These are phyloP conservation scores for Selene dorsalis DNA, from an alignment of 2,797 vertebrate species.

Conservation along the genomic window DNA sequence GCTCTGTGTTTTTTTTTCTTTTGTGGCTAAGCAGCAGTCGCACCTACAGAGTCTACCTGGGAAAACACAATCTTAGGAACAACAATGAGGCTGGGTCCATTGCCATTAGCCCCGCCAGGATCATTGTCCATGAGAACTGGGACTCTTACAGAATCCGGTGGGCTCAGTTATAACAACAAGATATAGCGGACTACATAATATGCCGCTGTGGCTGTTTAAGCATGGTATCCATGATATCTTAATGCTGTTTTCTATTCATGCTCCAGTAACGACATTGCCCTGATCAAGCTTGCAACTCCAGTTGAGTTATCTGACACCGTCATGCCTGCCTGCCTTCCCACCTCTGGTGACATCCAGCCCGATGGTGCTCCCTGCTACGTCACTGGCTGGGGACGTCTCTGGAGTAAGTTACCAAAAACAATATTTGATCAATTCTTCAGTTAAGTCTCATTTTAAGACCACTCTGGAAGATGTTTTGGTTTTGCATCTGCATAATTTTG, in stretches of 20 bases:
- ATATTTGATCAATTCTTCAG: neutral
- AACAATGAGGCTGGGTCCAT: slow-evolving; percentile 78
- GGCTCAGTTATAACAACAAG: neutral
- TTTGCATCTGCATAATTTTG: neutral
- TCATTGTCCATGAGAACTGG: slow-evolving; percentile 86
- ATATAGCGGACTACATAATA: neutral
- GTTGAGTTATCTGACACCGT: slow-evolving; percentile 79
- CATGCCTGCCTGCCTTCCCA: slow-evolving; percentile 86
- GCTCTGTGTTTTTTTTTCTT: neutral
- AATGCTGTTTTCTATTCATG: slow-evolving; percentile 22
- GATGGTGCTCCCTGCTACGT: slow-evolving; percentile 85
- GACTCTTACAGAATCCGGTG: slow-evolving; percentile 84
- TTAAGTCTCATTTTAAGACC: neutral
- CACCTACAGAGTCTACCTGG: slow-evolving; percentile 87
- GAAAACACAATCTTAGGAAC: slow-evolving; percentile 84
- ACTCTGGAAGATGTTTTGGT: neutral
- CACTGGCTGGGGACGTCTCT: slow-evolving; percentile 92
- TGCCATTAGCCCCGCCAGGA: slow-evolving; percentile 79
- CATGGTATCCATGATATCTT: neutral
- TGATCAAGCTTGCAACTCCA: slow-evolving; percentile 86
- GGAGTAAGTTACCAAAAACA: slow-evolving; percentile 77
- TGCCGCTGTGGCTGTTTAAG: neutral
- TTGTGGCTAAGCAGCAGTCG: slow-evolving; percentile 76
- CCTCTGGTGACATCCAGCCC: slow-evolving; percentile 69
- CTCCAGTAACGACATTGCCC: slow-evolving; percentile 88